Conservation (phyloP, 2,797 vertebrate genomes). For the Epinephelus coioides region DNA sequence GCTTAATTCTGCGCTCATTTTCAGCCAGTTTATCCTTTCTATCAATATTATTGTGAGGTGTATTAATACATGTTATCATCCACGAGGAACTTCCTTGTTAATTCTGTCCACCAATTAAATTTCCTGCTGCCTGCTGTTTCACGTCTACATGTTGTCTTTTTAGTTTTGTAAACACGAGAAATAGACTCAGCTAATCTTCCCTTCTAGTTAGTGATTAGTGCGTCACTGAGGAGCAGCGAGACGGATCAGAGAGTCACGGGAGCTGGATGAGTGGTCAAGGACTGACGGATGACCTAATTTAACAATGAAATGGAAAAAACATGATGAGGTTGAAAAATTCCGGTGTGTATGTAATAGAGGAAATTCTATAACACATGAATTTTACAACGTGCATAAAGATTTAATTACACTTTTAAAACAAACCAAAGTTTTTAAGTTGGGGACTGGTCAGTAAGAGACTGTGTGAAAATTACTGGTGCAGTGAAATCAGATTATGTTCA, state of each 20-base stretch:
- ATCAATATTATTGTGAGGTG: slow-evolving; percentile 73
- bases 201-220: slow-evolving; percentile 15
- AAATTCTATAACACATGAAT: neutral
- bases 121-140: slow-evolving; percentile 82
- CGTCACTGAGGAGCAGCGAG: neutral
- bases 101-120: slow-evolving; percentile 85
- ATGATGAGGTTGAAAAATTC: neutral
- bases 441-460: too few relatives aligned
- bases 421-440: neutral
- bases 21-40: slow-evolving; percentile 67
- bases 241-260: slow-evolving; percentile 26
- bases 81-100: slow-evolving; percentile 72
- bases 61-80: slow-evolving; percentile 78
- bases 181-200: neutral
- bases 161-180: slow-evolving; percentile 3
- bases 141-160: slow-evolving; percentile 53
- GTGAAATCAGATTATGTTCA: neutral
- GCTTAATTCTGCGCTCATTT: slow-evolving; percentile 61
- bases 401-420: neutral
- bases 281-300: slow-evolving; percentile 40
- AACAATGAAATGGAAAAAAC: slow-evolving; percentile 23
- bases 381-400: neutral
- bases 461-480: neutral
- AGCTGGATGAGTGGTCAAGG: slow-evolving; percentile 20
- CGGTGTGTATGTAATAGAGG: neutral